These are phyloP conservation scores for Drosophila sproati DNA, from an alignment of 1,140 invertebrate species.

Conservation along the genomic window DNA sequence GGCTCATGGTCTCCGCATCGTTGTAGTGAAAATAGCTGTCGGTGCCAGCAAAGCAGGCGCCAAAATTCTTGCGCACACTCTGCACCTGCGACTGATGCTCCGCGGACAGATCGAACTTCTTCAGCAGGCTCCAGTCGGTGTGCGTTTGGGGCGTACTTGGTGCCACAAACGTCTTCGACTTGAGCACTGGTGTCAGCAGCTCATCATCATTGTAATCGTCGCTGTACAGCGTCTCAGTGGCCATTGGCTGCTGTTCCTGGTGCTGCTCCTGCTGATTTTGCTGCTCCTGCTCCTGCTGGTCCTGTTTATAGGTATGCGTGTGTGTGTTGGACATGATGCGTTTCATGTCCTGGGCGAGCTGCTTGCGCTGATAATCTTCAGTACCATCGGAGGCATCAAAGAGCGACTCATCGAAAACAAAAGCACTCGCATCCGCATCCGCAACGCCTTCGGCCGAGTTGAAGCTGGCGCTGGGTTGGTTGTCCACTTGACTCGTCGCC, in stretches of 20 bases:
- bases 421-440: slow-evolving; percentile 49
- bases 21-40: slow-evolving; percentile 88
- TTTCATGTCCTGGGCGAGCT: slow-evolving; percentile 80
- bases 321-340: slow-evolving; percentile 82
- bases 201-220: slow-evolving; percentile 61
- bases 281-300: slow-evolving; percentile 20
- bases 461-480: not conserved
- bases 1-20: slow-evolving; percentile 90
- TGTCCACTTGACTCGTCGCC: slow-evolving; percentile 42
- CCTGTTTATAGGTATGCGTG: slow-evolving; percentile 37
- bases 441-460: not conserved
- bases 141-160: slow-evolving; percentile 69
- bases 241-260: not conserved
- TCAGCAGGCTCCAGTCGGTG: slow-evolving; percentile 78
- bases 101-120: slow-evolving; percentile 75
- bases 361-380: slow-evolving; percentile 78
- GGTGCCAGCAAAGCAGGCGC: slow-evolving; percentile 89
- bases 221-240: slow-evolving; percentile 35
- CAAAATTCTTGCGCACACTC: slow-evolving; percentile 76
- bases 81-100: slow-evolving; percentile 69
- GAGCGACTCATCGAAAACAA: slow-evolving; percentile 73
- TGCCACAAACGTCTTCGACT: slow-evolving; percentile 15
- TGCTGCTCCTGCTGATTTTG: not conserved
- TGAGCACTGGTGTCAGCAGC: slow-evolving; percentile 57
- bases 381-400: slow-evolving; percentile 71